phyloP scores from a whole-genome alignment of 2,113 vertebrate species.

The Hippocampus zosterae region DNA sequence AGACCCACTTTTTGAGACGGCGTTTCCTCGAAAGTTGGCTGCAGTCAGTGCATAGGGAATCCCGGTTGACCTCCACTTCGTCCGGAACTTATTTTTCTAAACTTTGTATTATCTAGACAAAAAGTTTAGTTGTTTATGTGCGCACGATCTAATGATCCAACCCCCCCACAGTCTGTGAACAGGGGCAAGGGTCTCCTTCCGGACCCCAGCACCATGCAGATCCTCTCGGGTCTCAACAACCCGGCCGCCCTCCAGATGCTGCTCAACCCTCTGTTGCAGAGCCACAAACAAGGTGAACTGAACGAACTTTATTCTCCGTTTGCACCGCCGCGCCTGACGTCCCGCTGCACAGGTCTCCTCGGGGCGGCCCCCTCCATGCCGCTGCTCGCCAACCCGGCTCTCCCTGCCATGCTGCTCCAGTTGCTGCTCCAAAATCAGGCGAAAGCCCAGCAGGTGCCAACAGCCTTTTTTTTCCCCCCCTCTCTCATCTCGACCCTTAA shows the following conservation, averaged over 20 bases:
- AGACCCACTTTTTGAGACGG: neutral
- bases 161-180: slow-evolving; percentile 76
- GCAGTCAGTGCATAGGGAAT: neutral
- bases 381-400: slow-evolving; percentile 76
- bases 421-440: slow-evolving; percentile 83
- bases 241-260: slow-evolving; percentile 85
- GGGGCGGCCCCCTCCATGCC: slow-evolving; percentile 80
- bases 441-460: slow-evolving; percentile 80
- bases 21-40: neutral
- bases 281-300: slow-evolving; percentile 85
- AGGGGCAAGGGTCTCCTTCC: slow-evolving; percentile 90
- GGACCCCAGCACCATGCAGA: slow-evolving; percentile 84
- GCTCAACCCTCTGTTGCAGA: slow-evolving; percentile 80
- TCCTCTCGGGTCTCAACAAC: slow-evolving; percentile 82
- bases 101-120: no score
- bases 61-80: neutral
- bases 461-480: neutral
- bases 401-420: slow-evolving; percentile 83
- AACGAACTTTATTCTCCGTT: neutral
- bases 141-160: neutral
- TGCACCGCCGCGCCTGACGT: neutral
- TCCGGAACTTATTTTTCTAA: neutral
- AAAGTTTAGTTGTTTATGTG: neutral
- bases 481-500: slow-evolving; percentile 3
- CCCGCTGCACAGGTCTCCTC: slow-evolving; percentile 76